Percentiles rank a stretch among this genome's conserved stretches.
These are phyloP conservation scores for Aviceda subcristata DNA, from an alignment of 2,113 vertebrate species.

Conservation along the genomic window DNA sequence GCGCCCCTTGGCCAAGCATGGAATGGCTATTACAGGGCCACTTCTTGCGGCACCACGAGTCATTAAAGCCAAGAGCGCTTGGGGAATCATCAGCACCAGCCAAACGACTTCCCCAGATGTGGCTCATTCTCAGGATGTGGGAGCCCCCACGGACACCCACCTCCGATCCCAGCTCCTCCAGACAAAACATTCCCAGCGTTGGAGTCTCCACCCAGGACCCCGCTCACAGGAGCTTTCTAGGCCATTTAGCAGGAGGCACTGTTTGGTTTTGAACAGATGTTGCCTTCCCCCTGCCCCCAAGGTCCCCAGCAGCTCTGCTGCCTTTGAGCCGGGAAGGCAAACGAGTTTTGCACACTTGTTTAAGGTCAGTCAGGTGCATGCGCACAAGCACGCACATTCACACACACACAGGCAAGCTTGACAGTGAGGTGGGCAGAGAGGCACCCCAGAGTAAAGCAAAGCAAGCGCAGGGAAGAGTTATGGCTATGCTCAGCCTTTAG, in stretches of 20 bases:
- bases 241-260: slow-evolving; percentile 82
- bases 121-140: slow-evolving; percentile 88
- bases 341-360: slow-evolving; percentile 64
- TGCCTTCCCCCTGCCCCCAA: slow-evolving; percentile 43
- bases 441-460: background rate
- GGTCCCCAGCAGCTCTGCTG: slow-evolving; percentile 23
- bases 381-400: background rate
- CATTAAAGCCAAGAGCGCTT: slow-evolving; percentile 85
- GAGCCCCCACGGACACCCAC: slow-evolving; percentile 76
- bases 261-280: slow-evolving; percentile 84
- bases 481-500: background rate
- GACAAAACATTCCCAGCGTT: slow-evolving; percentile 81
- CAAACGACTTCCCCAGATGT: slow-evolving; percentile 96
- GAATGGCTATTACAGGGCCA: slow-evolving; percentile 76
- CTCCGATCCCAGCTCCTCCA: slow-evolving; percentile 70
- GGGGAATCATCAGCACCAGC: slow-evolving; percentile 79
- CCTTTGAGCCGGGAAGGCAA: slow-evolving; percentile 45
- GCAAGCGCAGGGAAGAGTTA: background rate
- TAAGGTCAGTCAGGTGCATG: slow-evolving; percentile 47
- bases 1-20: slow-evolving; percentile 47
- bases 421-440: background rate
- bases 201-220: slow-evolving; percentile 71
- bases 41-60: slow-evolving; percentile 90
- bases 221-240: slow-evolving; percentile 76
- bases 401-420: background rate